Conservation (phyloP, 2,113 vertebrate species). For the Grammomys dolichurus region DNA sequence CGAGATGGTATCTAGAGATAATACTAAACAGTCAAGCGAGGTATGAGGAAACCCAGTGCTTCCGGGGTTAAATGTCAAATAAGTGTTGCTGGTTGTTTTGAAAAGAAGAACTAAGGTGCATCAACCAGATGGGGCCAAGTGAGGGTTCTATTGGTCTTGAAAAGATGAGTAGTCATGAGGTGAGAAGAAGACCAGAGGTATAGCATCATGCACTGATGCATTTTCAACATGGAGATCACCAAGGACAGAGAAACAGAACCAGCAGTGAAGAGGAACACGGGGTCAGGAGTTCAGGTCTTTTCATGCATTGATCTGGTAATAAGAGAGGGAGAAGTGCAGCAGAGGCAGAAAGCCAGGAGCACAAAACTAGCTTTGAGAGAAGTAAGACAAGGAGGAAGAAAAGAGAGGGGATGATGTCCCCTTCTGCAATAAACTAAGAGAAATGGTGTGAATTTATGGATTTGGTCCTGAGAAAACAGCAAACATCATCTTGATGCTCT, state of each 20-base stretch:
- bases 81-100: background rate
- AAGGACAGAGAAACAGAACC: background rate
- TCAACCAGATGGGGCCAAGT: background rate
- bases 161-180: background rate
- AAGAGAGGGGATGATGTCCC: background rate
- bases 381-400: background rate
- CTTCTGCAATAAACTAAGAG: background rate
- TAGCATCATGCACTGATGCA: background rate
- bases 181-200: background rate
- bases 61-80: background rate
- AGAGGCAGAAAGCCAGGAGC: background rate
- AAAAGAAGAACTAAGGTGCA: background rate
- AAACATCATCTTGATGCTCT: background rate
- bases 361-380: background rate
- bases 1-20: background rate
- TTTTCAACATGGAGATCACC: background rate
- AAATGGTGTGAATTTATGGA: background rate
- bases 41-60: background rate
- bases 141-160: background rate
- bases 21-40: background rate
- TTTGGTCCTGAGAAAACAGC: background rate
- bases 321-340: background rate
- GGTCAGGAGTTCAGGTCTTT: background rate
- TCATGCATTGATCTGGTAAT: background rate
- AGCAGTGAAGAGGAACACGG: background rate